These are phyloP conservation scores for Lepus europaeus DNA, from an alignment of 2,113 vertebrate species.

Conservation along the genomic window DNA sequence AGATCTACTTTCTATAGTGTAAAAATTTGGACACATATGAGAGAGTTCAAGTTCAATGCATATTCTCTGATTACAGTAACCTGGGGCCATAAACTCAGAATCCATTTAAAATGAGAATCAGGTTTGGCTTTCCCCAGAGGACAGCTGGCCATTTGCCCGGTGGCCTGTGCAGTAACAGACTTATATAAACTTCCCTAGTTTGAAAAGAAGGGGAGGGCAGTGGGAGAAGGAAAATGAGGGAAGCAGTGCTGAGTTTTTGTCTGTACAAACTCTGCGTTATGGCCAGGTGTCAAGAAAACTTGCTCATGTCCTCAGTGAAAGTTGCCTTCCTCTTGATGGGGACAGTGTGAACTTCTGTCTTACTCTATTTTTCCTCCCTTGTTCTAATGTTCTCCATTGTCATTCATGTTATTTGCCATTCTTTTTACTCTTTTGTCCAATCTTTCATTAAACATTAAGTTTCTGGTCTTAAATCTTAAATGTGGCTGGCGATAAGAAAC, in stretches of 20 bases:
- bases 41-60: slow-evolving; percentile 49
- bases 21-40: slow-evolving; percentile 46
- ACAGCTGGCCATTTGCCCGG: slow-evolving; percentile 61
- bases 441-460: neutral
- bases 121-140: slow-evolving; percentile 60
- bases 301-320: neutral
- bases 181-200: slow-evolving; percentile 51
- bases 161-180: slow-evolving; percentile 61
- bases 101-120: slow-evolving; percentile 73
- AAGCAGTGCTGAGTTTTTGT: neutral
- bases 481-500: neutral
- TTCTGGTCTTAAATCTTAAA: neutral
- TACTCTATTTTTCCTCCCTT: neutral
- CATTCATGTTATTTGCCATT: neutral
- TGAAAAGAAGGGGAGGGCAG: slow-evolving; percentile 28
- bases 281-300: neutral
- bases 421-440: neutral
- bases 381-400: neutral
- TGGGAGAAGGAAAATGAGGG: neutral
- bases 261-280: neutral
- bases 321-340: neutral
- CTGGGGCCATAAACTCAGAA: slow-evolving; percentile 58
- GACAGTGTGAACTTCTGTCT: neutral
- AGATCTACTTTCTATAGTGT: neutral
- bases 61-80: slow-evolving; percentile 68